Percentiles rank a stretch among this genome's conserved stretches.
These are phyloP conservation scores for Drosophila bocqueti DNA, from an alignment of 1,140 invertebrate genomes.

Conservation along the genomic window DNA sequence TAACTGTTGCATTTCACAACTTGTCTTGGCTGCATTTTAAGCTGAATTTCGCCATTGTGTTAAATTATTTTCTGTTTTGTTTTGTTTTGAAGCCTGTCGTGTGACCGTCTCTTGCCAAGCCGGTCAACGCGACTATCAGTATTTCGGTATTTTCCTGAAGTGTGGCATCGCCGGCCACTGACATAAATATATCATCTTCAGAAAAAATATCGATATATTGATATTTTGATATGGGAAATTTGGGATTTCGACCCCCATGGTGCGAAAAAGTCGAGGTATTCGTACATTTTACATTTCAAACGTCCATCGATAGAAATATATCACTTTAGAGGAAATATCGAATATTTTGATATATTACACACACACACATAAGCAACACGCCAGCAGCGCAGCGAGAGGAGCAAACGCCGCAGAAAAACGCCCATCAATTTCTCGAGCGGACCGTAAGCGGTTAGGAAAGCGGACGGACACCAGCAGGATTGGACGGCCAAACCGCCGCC, in stretches of 20 bases:
- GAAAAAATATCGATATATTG: too few relatives aligned
- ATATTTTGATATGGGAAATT: too few relatives aligned
- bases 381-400: slow-evolving; percentile 33
- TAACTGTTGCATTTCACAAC: neutral
- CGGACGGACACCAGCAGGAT: slow-evolving; percentile 16
- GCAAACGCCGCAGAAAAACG: slow-evolving; percentile 61
- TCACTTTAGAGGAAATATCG: too few relatives aligned
- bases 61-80: neutral
- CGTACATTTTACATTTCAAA: too few relatives aligned
- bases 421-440: slow-evolving; percentile 57
- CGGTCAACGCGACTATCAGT: too few relatives aligned
- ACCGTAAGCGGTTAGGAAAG: slow-evolving; percentile 29
- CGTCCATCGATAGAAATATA: too few relatives aligned
- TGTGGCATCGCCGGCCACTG: too few relatives aligned
- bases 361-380: slow-evolving; percentile 28
- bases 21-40: neutral
- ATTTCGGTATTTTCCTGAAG: too few relatives aligned
- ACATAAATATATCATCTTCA: too few relatives aligned
- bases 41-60: neutral
- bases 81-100: neutral
- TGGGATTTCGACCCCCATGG: too few relatives aligned
- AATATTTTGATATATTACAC: neutral
- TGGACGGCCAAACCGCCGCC: slow-evolving; percentile 11
- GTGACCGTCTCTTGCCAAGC: neutral
- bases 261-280: too few relatives aligned